Evolutionary conservation across 53 echinoderm and acorn worm species (phyloP), one percentile per base, ranked within the genome.

Genomic region (Antedon mediterranea): DNA sequence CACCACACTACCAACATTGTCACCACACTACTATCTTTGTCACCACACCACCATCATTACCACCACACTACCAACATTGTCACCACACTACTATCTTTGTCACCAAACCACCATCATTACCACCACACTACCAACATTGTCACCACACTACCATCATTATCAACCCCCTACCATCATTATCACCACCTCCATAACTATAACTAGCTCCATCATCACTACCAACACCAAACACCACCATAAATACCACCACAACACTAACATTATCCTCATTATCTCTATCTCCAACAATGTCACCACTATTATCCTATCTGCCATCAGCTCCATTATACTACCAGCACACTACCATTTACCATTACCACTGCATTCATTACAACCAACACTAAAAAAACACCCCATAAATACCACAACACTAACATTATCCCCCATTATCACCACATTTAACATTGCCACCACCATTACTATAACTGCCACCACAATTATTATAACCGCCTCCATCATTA

Each of bases 271-370:
- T 11, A 37, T 6, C 37, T 11, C 11, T 37, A 37, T 37, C 37
- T 11, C 11, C 4, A 37, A 37, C 37, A 37, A 11, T 37, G 37
- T 11, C 37, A 37, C 37, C 37, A 37, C 37, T 11, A 4, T 37
- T 11, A 37, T 37, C 37, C 37, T 37, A 6, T 37, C 37, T 11
- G n/a, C 32, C 70, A 91, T 91, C 91, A 87, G 89, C 91, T 91
- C 94, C 34, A 94, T 94, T n/a, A n/a, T n/a, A n/a, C n/a, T n/a
- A n/a, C n/a, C 72, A 8, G 6, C 72, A 72, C 18, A 37, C 37
- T 11, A 37, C 37, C n/a, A n/a, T n/a, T n/a, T n/a, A n/a, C n/a
- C 37, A 37, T 11, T 37, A 37, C 37, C 11, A 4, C 11, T 37
- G n/a, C n/a, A 4, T 72, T 6, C 4, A 8, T 7, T 72, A 3